A percentile compares a stretch with the other conserved stretches of the same genome.
These are phyloP conservation scores for Echinops telfairi DNA, from an alignment of 2,113 vertebrate genomes.

Conservation along the genomic window DNA sequence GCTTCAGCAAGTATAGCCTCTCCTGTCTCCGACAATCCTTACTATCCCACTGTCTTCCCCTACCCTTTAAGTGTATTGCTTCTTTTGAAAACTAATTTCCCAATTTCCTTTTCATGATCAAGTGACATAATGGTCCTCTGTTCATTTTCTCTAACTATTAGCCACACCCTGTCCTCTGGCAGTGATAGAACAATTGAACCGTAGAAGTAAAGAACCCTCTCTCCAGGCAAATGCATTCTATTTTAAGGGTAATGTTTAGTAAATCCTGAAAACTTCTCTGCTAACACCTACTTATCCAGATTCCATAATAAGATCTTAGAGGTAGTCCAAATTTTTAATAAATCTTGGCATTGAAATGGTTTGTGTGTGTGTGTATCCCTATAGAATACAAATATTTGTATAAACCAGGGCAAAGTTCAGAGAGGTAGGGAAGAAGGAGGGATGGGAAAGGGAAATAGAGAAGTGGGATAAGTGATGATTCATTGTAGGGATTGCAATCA, in stretches of 20 bases:
- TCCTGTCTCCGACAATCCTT: not conserved
- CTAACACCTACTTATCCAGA: conserved; percentile 36
- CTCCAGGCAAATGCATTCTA: not conserved
- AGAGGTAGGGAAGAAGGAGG: too few relatives aligned
- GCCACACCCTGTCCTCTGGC: not conserved
- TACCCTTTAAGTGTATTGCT: not conserved
- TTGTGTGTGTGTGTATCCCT: not conserved
- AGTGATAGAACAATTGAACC: not conserved
- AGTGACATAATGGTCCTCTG: not conserved
- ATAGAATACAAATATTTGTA: not conserved
- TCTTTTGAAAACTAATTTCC: conserved; percentile 30
- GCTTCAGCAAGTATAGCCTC: not conserved
- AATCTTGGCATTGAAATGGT: not conserved
- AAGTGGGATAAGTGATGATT: too few relatives aligned
- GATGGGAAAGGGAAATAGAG: not conserved
- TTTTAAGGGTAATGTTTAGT: not conserved
- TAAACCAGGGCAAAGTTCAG: too few relatives aligned
- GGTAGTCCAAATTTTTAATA: not conserved
- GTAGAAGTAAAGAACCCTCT: not conserved
- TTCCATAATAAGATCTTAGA: not conserved
- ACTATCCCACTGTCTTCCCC: not conserved
- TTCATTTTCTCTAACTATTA: not conserved
- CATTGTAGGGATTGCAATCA: too few relatives aligned
- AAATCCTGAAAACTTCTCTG: not conserved
- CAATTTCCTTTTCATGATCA: not conserved